Evolutionary conservation across 2,113 vertebrate genomes (phyloP), one percentile per base, ranked within the genome.

Genomic region (Podarcis raffonei): DNA sequence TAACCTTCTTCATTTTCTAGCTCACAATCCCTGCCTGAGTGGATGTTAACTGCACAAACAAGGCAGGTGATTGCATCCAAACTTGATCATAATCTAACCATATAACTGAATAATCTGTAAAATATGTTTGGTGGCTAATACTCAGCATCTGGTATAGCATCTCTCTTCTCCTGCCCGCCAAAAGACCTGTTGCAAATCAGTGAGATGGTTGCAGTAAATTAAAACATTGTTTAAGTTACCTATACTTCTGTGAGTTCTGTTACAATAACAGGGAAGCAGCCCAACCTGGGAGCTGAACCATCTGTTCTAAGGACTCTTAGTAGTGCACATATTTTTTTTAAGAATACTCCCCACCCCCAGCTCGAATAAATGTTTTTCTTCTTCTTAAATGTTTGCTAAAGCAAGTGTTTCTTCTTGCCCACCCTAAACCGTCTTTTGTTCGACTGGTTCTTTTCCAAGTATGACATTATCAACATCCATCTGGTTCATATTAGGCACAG

Each of bases 401-500:
- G 95, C 91, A 92, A 97, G 93, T 9, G 89, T 95, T 89, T 93
- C 90, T 92, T 97, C 90, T 92, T 97, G 95, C 93, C 95, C 93
- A 96, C 94, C 86, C 94, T 95, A 94, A 95, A 57, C 91, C 92
- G 96, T 80, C 94, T 96, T 62, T 62, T 92, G 95, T 93, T 95
- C 6, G 89, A 90, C 92, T 95, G 96, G 95, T 95, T 94, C 91
- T 91, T 87, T 57, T 95, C 97, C 96, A 97, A 96, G 94, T 97
- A 94, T 95, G 96, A 96, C 95, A 96, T 90, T 93, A 96, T 95
- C 93, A 69, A 84, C 76, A 90, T 20, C 89, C 96, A 94, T 95
- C 87, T 97, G 97, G 94, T 95, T 97, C 95, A 42, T 93, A 92
- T 97, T 92, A 97, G 94, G 92, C 91, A 37, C 90, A 96, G 96